Base-by-base conservation (phyloP, 1,140 invertebrate genomes). In the Idris sp. region DNA sequence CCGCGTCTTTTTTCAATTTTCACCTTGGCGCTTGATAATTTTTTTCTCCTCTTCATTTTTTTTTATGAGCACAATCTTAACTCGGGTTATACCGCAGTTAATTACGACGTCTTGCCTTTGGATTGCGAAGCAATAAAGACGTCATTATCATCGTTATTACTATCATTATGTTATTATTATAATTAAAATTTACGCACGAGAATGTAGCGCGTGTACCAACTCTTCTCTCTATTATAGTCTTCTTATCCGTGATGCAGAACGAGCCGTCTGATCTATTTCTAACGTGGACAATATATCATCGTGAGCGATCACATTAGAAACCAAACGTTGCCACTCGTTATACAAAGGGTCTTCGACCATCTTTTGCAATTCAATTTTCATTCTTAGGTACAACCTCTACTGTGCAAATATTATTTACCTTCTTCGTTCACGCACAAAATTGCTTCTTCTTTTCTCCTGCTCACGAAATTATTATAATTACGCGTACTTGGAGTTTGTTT, bases 131-230 rank as follows among this genome's bases (percentile, higher is more conserved):
- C 74, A 72, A 76, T 76, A 76, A 76, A 76, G 74, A 76, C 74
- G 74, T 76, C 74, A 76, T 76, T 76, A 76, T 76, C 74, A 68
- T 76, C 68, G 68, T 76, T 76, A 76, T 76, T 59, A 72, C 74
- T 76, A 76, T 76, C 74, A 76, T 76, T 76, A 76, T 72, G 74
- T 76, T 72, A 68, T 76, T 76, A 76, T 76, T 68, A 76, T 76
- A 76, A 76, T 76, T 76, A 76, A 76, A 72, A 76, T 71, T 76
- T 65, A 72, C 74, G 61, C 67, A 72, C 59, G 67, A 67, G 65
- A 76, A 72, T 76, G 35, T 56, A 62, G 67, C 65, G 74, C 59
- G 59, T 49, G 54, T 75, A 28, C 58, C 53, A 51, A 46, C 26
- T n/a, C n/a, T n/a, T n/a, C n/a, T n/a, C 22, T 28, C 36, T 31